phyloP scores from a whole-genome alignment of 2,113 vertebrate genomes.

The Gymnorhina tibicen region DNA sequence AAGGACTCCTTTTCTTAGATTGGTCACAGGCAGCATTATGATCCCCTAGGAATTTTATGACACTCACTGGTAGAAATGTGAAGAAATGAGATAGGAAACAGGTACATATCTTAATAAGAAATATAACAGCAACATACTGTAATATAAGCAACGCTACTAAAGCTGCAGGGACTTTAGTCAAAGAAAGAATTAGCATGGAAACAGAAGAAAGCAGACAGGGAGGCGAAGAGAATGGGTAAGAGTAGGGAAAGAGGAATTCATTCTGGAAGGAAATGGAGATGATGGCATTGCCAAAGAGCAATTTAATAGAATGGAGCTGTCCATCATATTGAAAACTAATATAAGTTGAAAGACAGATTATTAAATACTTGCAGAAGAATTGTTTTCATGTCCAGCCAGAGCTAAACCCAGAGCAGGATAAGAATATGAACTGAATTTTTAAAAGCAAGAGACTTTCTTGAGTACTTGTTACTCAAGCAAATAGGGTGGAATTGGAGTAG shows the following conservation, averaged over 20 bases:
- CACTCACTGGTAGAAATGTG: not conserved
- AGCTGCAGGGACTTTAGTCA: not conserved
- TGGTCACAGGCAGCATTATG: not conserved
- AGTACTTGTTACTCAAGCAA: not conserved
- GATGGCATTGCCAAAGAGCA: not conserved
- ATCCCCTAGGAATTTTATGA: not conserved
- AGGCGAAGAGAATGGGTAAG: not conserved
- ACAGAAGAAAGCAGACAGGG: not conserved
- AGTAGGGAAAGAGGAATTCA: not conserved
- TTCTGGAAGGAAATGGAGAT: not conserved
- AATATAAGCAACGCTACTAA: not conserved
- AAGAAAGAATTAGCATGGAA: not conserved
- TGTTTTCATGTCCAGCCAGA: not conserved
- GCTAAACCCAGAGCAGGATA: not conserved
- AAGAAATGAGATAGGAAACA: not conserved
- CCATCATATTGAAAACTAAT: slow-evolving; percentile 15
- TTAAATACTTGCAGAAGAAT: slow-evolving; percentile 17
- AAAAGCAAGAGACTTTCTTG: not conserved
- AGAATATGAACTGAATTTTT: not conserved
- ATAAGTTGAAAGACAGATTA: slow-evolving; percentile 3
- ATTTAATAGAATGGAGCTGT: not conserved
- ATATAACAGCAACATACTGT: too few species aligned
- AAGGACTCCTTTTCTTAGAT: not conserved
- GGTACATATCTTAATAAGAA: not conserved
- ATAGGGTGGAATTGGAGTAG: not conserved